Conservation (phyloP, 2,113 vertebrate species). For the Stictonetta naevosa region DNA sequence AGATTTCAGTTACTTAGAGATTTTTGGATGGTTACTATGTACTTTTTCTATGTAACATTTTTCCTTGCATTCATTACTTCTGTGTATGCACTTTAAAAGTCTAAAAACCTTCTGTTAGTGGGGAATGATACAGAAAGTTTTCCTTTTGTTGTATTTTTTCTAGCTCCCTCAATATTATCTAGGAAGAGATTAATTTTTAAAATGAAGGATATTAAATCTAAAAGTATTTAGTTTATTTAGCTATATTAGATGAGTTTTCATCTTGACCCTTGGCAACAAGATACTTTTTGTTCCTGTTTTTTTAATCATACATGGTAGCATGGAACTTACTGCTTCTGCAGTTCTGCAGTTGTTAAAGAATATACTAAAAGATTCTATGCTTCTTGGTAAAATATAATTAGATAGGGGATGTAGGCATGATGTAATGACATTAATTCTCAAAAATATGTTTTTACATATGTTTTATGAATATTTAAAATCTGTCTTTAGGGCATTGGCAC, state of each 20-base stretch:
- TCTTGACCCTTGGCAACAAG: conserved; percentile 8
- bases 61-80: neutral
- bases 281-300: conserved; percentile 57
- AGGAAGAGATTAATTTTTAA: neutral
- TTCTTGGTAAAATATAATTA: conserved; percentile 65
- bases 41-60: neutral
- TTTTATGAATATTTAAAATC: conserved; percentile 65
- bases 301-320: neutral
- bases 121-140: neutral
- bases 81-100: neutral
- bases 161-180: conserved; percentile 46
- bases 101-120: neutral
- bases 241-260: neutral
- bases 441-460: neutral
- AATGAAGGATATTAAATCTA: neutral
- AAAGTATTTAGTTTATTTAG: neutral
- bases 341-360: neutral
- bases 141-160: conserved; percentile 16
- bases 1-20: neutral
- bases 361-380: conserved; percentile 6
- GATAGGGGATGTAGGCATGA: conserved; percentile 27
- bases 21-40: neutral
- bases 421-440: neutral
- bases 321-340: neutral
- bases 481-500: conserved; percentile 91